These are phyloP conservation scores for Macrotrachela quadricornifera DNA, from an alignment of 1,140 invertebrate genomes.

Conservation along the genomic window DNA sequence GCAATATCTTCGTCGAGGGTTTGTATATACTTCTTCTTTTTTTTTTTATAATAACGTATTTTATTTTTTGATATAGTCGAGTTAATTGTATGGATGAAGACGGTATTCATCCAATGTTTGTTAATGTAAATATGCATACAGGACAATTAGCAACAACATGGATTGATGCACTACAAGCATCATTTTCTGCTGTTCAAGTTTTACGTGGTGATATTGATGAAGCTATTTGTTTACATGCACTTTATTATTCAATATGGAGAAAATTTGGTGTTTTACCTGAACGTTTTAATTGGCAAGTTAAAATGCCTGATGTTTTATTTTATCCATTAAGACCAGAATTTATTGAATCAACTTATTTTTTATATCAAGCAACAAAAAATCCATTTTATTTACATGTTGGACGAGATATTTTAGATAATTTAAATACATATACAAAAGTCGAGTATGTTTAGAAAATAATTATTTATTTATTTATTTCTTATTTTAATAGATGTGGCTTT, in stretches of 20 bases:
- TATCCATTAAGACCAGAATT: conserved; percentile 47
- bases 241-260: conserved; percentile 46
- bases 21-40: not conserved
- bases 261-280: conserved; percentile 44
- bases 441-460: conserved; percentile 19
- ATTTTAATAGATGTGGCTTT: conserved; percentile 39
- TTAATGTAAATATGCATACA: conserved; percentile 48
- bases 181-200: conserved; percentile 41
- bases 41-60: not conserved
- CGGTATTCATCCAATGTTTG: conserved; percentile 44
- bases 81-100: conserved; percentile 37
- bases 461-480: not conserved
- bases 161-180: conserved; percentile 46
- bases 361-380: conserved; percentile 47
- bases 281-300: conserved; percentile 44
- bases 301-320: conserved; percentile 41
- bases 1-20: not conserved
- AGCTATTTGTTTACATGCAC: conserved; percentile 45
- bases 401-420: conserved; percentile 38
- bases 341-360: conserved; percentile 45
- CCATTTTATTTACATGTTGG: conserved; percentile 51
- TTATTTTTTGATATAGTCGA: conserved; percentile 22
- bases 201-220: conserved; percentile 47
- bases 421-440: conserved; percentile 38
- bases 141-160: conserved; percentile 41